Percentiles rank a stretch among this genome's conserved stretches.
Conservation (phyloP, 2,888 invertebrate species). For the Pristionchus maxplancki region DNA sequence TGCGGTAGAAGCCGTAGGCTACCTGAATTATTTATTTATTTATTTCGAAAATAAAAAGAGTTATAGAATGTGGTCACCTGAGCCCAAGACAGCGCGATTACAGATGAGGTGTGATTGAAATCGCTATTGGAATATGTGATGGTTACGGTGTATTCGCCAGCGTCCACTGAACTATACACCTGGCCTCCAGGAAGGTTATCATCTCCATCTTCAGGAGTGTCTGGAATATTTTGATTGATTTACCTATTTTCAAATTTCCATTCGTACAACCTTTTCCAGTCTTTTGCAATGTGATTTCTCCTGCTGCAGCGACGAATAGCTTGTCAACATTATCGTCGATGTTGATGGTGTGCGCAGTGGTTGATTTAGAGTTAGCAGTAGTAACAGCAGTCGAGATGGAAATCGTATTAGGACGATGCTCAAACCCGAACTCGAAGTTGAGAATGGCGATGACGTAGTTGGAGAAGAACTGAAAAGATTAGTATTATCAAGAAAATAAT, state of each 20-base stretch:
- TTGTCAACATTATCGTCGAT: not conserved
- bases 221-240: not conserved
- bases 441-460: not conserved
- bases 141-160: not conserved
- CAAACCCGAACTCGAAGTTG: not conserved
- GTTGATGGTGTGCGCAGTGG: not conserved
- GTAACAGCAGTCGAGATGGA: not conserved
- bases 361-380: not conserved
- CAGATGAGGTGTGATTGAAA: not conserved
- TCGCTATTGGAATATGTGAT: not conserved
- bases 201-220: not conserved
- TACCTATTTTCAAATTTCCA: not conserved
- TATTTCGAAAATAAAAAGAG: not conserved
- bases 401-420: not conserved
- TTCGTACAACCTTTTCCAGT: not conserved
- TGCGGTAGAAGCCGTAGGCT: not conserved
- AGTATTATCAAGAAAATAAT: not conserved
- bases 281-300: not conserved
- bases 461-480: not conserved
- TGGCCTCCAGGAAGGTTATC: not conserved
- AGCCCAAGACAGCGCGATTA: not conserved
- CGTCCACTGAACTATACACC: not conserved
- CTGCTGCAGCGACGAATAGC: not conserved
- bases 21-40: not conserved
- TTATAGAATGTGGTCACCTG: not conserved